Percentiles rank a stretch among this genome's conserved stretches.
phyloP scores from a whole-genome alignment of 2,888 invertebrate species.

The Euphydryas editha region DNA sequence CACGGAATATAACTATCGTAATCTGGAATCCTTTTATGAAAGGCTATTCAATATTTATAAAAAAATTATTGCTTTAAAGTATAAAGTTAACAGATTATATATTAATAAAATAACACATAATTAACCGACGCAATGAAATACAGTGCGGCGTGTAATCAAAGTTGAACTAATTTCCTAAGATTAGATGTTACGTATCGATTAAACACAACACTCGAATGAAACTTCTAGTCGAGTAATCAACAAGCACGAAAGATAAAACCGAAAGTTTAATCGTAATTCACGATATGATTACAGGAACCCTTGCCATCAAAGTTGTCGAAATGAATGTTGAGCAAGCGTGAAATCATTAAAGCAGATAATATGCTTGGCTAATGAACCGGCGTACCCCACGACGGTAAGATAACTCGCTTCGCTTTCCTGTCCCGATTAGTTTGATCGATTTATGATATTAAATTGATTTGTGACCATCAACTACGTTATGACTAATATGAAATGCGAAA shows the following conservation, averaged over 20 bases:
- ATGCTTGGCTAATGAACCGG: conserved; percentile 69
- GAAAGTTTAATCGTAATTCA: conserved; percentile 71
- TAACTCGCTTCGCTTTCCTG: conserved; percentile 47
- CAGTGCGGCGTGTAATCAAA: conserved; percentile 54
- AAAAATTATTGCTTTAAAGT: background rate
- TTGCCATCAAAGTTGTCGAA: conserved; percentile 57
- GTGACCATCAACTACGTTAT: background rate
- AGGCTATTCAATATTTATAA: background rate
- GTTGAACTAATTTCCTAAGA: conserved; percentile 60
- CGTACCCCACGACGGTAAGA: conserved; percentile 49
- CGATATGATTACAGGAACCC: conserved; percentile 63
- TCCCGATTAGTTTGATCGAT: conserved; percentile 11
- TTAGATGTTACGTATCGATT: conserved; percentile 63
- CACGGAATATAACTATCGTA: too few species aligned
- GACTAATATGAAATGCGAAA: background rate
- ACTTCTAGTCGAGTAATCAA: conserved; percentile 65
- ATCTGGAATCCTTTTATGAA: too few species aligned
- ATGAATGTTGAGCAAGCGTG: conserved; percentile 62
- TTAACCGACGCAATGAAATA: conserved; percentile 41
- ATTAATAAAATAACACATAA: conserved; percentile 16
- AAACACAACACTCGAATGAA: conserved; percentile 59
- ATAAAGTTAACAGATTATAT: background rate
- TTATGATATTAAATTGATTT: conserved; percentile 8
- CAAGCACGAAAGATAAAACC: conserved; percentile 65
- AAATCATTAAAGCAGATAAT: conserved; percentile 76